phyloP scores from a whole-genome alignment of 2,113 vertebrate genomes.

The Callorhinus ursinus region DNA sequence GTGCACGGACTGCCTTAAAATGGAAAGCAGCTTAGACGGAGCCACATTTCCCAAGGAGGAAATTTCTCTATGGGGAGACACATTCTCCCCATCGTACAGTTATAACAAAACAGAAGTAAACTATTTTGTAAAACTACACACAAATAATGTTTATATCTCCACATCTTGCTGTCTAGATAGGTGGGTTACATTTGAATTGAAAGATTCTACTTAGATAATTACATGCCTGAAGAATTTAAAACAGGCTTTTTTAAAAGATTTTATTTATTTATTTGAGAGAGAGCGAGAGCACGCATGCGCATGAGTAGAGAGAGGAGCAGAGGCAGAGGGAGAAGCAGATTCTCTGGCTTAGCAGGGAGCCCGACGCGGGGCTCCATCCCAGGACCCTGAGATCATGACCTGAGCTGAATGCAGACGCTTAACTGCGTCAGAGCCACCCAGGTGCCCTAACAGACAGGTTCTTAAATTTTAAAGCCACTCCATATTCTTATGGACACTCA shows the following conservation, averaged over 20 bases:
- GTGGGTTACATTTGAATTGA: neutral
- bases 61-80: neutral
- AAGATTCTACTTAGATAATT: neutral
- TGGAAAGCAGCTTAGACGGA: neutral
- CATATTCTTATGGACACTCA: neutral
- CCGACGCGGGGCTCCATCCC: no score
- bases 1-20: neutral
- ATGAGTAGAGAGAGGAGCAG: no score
- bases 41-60: neutral
- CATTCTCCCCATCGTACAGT: neutral
- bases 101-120: slow-evolving; percentile 12
- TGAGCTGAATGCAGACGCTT: neutral
- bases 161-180: neutral
- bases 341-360: no score
- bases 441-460: neutral
- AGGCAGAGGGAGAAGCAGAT: no score
- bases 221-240: slow-evolving; percentile 30
- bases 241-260: neutral
- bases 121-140: neutral
- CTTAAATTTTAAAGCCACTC: slow-evolving; percentile 26
- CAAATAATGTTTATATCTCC: neutral
- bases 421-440: neutral
- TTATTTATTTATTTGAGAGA: no score
- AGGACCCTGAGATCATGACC: neutral
- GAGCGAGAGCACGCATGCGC: no score